Base-by-base conservation (phyloP, 2,888 invertebrate species). In the Chrysolina americana region DNA sequence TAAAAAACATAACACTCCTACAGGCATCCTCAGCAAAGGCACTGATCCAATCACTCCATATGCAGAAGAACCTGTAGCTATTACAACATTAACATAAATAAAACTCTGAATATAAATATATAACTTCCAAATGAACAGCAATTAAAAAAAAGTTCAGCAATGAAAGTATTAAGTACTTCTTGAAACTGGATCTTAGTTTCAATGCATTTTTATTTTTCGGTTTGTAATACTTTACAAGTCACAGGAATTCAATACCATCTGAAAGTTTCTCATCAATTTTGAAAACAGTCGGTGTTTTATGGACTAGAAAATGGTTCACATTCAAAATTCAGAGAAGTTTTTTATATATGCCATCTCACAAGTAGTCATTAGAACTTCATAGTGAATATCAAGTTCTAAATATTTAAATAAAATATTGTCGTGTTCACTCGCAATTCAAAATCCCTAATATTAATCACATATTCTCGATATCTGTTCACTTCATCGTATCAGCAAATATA, bases 351-450 rank as follows among this genome's bases (percentile, higher is more conserved):
- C 68, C 53, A 68, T 41, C 53, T 53, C 53, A 9, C 21, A 41
- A 50, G 36, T 36, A 41, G 41, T 8, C 19, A 9, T 53, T 19
- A 69, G 75, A 72, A 70, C 75, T 70, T 70, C 72, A 75, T 72
- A 72, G 62, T 70, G 70, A 72, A 65, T 70, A 72, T 66, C 65
- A 72, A 72, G 75, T 71, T 66, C 75, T 50, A 41, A 63, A 36
- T 50, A 73, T 44, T 41, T 36, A 71, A 41, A 63, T 70, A 59
- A 65, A 21, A 79, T 85, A 87, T 87, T 87, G 88, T 88, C 88
- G 88, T 88, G 87, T 87, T 87, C 88, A 88, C 88, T 88, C 88
- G 87, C 87, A 85, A 84, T 84, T 82, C 75, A 71, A 73, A 71
- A 65, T 80, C 82, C 84, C 84, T 86, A 87, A 81, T 76, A 81